phyloP scores from a whole-genome alignment of 2,888 invertebrate genomes.

The Slavum lentiscoides region DNA sequence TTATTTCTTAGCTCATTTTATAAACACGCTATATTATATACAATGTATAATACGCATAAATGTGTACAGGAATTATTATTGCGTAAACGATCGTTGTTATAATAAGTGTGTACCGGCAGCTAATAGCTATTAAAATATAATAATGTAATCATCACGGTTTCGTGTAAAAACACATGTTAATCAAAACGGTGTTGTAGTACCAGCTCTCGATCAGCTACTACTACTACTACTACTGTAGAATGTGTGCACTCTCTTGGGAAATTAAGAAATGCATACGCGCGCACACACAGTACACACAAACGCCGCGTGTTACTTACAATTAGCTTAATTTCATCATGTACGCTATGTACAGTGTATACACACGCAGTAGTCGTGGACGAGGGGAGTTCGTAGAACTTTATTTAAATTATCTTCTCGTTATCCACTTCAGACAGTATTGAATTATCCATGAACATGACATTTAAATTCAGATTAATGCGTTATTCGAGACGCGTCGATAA shows the following conservation, averaged over 20 bases:
- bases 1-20: no score
- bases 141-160: not conserved
- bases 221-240: no score
- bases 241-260: conserved; percentile 33
- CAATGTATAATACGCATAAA: no score
- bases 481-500: conserved; percentile 3
- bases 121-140: no score
- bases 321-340: conserved; percentile 46
- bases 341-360: no score
- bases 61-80: not conserved
- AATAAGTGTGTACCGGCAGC: no score
- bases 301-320: conserved; percentile 41
- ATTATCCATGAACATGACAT: conserved; percentile 35
- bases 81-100: not conserved
- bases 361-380: not conserved
- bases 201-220: not conserved
- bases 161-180: conserved; percentile 9
- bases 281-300: not conserved
- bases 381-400: conserved; percentile 37
- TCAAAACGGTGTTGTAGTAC: not conserved
- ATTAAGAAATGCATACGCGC: conserved; percentile 33
- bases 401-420: conserved; percentile 47
- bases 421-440: conserved; percentile 34
- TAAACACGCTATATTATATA: no score
- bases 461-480: conserved; percentile 45